Base-by-base conservation (phyloP, 2,797 vertebrate species). In the Cynopterus sphinx region DNA sequence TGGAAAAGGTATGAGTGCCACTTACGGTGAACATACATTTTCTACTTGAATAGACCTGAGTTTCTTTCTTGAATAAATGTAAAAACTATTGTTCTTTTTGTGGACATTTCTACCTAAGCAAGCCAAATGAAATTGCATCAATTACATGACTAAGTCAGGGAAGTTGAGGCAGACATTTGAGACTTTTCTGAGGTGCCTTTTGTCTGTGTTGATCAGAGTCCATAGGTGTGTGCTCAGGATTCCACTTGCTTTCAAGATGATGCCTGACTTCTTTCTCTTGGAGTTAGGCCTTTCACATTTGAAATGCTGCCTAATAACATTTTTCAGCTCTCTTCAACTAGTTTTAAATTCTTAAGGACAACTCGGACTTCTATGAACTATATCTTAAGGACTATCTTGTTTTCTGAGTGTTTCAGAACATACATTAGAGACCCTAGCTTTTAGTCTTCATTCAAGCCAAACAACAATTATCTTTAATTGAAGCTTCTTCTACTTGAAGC, bases 401-500 rank as follows among this genome's bases (percentile, higher is more conserved):
- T 91, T 95, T 87, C 36, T 84, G 75, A 85, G 24, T 87, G 67
- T 92, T 93, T 88, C 13, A 68, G 77, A 75, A 68, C 79, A 82
- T 70, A 74, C 28, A 26, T 78, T 94, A 90, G n/a, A 67, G 28
- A 91, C 15, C 2, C 36, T 74, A 36, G 28, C 53, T 71, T 88
- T 90, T 85, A 95, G 93, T 95, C 49, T 95, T 94, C 77, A 59
- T 88, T 96, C 61, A 96, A 68, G 83, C 78, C 96, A 96, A 96
- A 85, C 12, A 91, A 65, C 87, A 46, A 84, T 96, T 94, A 92
- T 95, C 87, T 90, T 88, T 97, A 96, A 96, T 93, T 89, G 95
- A 96, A 96, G 65, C 75, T 87, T 31, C 55, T 92, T 87, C 77
- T 95, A n/a, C 70, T 81, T 96, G 67, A 96, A 94, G 78, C 81